These are phyloP conservation scores for Busseola fusca DNA, from an alignment of 2,888 invertebrate species.

Conservation along the genomic window DNA sequence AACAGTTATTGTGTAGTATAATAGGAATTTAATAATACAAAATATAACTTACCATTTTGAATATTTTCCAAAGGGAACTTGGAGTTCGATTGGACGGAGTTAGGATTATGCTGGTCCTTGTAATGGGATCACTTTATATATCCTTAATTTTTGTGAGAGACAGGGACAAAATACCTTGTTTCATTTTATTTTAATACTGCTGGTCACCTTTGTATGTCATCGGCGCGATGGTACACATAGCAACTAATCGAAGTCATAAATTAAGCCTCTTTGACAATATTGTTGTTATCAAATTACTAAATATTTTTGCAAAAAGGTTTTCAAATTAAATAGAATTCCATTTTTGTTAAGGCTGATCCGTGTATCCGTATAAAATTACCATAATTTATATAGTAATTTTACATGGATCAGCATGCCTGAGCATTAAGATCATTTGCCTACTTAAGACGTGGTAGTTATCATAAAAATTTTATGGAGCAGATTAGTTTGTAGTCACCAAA, in stretches of 20 bases:
- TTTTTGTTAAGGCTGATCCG: slow-evolving; percentile 27
- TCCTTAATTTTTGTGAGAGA: slow-evolving; percentile 23
- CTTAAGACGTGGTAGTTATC: neutral
- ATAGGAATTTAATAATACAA: neutral
- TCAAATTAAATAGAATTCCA: slow-evolving; percentile 10
- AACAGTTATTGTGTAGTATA: neutral
- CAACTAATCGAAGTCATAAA: slow-evolving; percentile 38
- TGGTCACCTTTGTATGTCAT: slow-evolving; percentile 51
- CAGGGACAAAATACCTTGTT: slow-evolving; percentile 28
- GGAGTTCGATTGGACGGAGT: slow-evolving; percentile 6
- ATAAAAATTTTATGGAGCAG: neutral
- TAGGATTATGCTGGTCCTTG: slow-evolving; percentile 33
- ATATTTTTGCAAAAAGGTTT: slow-evolving; percentile 11
- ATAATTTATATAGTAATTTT: no score
- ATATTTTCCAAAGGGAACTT: slow-evolving; percentile 3
- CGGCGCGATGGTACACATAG: slow-evolving; percentile 12
- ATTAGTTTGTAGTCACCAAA: neutral
- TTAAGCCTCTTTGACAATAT: slow-evolving; percentile 7
- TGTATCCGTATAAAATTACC: no score
- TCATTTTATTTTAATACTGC: slow-evolving; percentile 34
- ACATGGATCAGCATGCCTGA: neutral
- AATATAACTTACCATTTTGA: slow-evolving; percentile 50
- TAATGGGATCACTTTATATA: slow-evolving; percentile 44
- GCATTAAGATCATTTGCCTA: neutral
- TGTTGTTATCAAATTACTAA: slow-evolving; percentile 32